phyloP scores from a whole-genome alignment of 1,140 invertebrate species.

The Drosophila erecta region DNA sequence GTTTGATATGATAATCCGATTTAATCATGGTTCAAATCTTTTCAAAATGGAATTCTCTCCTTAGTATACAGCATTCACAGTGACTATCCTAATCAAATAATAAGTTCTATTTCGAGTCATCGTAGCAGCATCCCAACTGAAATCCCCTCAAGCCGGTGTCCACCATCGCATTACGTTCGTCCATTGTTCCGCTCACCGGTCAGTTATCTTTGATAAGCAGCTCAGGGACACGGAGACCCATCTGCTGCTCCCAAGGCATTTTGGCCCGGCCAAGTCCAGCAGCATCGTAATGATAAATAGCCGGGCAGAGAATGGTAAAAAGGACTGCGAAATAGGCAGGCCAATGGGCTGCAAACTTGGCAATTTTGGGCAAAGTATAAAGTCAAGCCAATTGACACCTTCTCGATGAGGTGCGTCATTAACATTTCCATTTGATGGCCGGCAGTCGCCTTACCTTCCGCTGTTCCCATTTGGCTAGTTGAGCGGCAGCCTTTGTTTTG shows the following conservation, averaged over 20 bases:
- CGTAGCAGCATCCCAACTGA: conserved; percentile 4
- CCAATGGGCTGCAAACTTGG: conserved; percentile 19
- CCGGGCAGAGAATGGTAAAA: conserved; percentile 13
- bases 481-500: conserved; percentile 40
- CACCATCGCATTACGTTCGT: no score
- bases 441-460: conserved; percentile 26
- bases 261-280: conserved; percentile 49
- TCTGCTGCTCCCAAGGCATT: conserved; percentile 58
- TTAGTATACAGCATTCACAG: conserved; percentile 5
- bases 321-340: conserved; percentile 16
- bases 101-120: no score
- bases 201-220: conserved; percentile 68
- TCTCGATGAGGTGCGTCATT: conserved; percentile 52
- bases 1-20: no score
- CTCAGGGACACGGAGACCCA: conserved; percentile 46
- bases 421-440: conserved; percentile 70
- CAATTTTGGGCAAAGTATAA: conserved; percentile 42
- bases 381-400: conserved; percentile 65
- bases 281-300: conserved; percentile 80
- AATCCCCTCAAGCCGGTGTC: conserved; percentile 13
- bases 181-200: conserved; percentile 13
- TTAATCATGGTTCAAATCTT: no score
- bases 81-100: conserved; percentile 5
- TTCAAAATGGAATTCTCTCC: no score
- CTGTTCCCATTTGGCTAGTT: conserved; percentile 48